Conservation (phyloP, 2,113 vertebrate species). For the Channa argus region DNA sequence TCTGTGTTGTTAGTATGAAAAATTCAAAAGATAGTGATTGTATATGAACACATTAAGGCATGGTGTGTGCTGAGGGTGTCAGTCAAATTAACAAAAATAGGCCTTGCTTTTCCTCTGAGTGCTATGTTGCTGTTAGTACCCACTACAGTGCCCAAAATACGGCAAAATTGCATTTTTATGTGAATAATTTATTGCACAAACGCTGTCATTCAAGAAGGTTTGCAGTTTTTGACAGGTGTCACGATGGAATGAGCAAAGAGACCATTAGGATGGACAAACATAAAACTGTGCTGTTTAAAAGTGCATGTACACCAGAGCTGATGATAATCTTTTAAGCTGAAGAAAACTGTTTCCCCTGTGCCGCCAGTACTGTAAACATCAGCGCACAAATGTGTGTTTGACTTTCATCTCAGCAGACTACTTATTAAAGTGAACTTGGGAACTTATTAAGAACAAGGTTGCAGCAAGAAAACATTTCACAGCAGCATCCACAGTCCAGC, state of each 20-base stretch:
- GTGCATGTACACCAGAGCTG: not conserved
- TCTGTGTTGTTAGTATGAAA: not conserved
- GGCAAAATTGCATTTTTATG: constrained; percentile 7
- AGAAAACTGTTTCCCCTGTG: constrained; percentile 13
- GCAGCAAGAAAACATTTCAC: constrained; percentile 28
- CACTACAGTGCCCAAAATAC: constrained; percentile 1
- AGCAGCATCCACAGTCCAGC: not conserved
- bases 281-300: constrained; percentile 4
- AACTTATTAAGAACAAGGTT: constrained; percentile 18
- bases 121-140: not conserved
- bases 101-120: not conserved
- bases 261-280: not conserved
- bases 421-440: constrained; percentile 26
- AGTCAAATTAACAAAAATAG: constrained; percentile 19
- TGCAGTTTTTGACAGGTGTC: constrained; percentile 47
- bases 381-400: constrained; percentile 29
- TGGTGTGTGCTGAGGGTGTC: constrained; percentile 23
- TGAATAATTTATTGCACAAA: constrained; percentile 46
- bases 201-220: constrained; percentile 33
- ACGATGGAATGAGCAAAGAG: not conserved
- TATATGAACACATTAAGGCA: not conserved
- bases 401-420: constrained; percentile 29
- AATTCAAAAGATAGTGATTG: constrained; percentile 1
- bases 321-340: constrained; percentile 27
- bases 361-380: constrained; percentile 1